Conservation (phyloP, 2,113 vertebrate species). For the Mus pahari region DNA sequence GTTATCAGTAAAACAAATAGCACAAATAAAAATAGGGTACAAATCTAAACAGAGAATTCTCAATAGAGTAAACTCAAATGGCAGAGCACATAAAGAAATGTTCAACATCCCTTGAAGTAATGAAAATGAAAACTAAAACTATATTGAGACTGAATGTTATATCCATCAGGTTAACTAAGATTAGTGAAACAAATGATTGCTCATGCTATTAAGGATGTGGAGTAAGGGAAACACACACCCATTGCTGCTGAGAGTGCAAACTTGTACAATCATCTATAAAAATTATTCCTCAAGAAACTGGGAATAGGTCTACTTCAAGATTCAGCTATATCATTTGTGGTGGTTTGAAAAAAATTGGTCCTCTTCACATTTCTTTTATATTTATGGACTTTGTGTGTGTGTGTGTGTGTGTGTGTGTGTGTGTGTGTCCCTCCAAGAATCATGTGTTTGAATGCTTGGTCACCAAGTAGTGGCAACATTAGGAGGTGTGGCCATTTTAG, state of each 20-base stretch:
- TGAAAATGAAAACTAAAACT: neutral
- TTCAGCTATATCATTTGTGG: neutral
- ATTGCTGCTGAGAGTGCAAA: neutral
- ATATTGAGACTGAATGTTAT: neutral
- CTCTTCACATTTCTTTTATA: too few species aligned
- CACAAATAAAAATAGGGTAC: neutral
- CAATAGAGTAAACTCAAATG: neutral
- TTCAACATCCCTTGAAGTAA: neutral
- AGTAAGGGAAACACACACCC: neutral
- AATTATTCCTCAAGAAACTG: neutral
- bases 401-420: too few species aligned
- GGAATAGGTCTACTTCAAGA: neutral
- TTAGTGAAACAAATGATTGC: neutral
- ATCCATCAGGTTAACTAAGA: neutral
- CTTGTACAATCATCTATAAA: neutral
- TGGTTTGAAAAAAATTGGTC: neutral
- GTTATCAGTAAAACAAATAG: neutral
- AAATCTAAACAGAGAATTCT: neutral
- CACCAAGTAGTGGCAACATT: neutral
- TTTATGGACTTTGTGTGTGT: too few species aligned
- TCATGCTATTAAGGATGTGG: neutral
- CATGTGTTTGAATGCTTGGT: neutral
- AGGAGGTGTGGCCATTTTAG: too few species aligned
- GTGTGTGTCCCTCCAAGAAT: too few species aligned
- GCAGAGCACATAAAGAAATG: neutral